Conservation (phyloP, 2,888 invertebrate species). For the Agonopterix subpropinquella region DNA sequence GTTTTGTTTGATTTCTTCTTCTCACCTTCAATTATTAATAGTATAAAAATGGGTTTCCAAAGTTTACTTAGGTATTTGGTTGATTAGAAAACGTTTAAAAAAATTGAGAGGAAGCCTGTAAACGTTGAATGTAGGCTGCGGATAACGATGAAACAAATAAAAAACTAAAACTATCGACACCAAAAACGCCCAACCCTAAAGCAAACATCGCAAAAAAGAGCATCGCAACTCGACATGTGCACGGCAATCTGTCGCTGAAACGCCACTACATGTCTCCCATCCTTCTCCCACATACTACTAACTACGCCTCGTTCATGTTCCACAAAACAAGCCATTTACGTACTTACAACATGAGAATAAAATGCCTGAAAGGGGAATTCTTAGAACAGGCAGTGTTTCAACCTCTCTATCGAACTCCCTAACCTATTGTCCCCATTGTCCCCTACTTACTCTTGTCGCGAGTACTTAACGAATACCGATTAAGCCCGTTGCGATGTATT, state of each 20-base stretch:
- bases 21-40: too few relatives aligned
- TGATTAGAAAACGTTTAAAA: too few relatives aligned
- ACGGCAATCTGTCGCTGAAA: slow-evolving; percentile 72
- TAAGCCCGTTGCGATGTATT: slow-evolving; percentile 42
- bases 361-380: too few relatives aligned
- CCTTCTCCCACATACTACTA: slow-evolving; percentile 20
- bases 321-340: too few relatives aligned
- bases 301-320: too few relatives aligned
- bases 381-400: slow-evolving; percentile 4
- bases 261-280: slow-evolving; percentile 41
- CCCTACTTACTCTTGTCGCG: slow-evolving; percentile 45
- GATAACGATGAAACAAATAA: too few relatives aligned
- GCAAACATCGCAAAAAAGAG: slow-evolving; percentile 59
- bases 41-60: too few relatives aligned
- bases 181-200: slow-evolving; percentile 19
- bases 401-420: slow-evolving; percentile 38
- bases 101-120: too few relatives aligned
- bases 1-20: too few relatives aligned
- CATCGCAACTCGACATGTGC: slow-evolving; percentile 72
- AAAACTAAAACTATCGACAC: background rate
- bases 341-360: too few relatives aligned
- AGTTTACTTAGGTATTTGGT: too few relatives aligned
- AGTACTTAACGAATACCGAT: slow-evolving; percentile 51
- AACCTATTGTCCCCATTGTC: slow-evolving; percentile 9
- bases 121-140: too few relatives aligned